A percentile compares a stretch with the other conserved stretches of the same genome.
Conservation (phyloP, 2,888 invertebrate genomes). For the Blera fallax region DNA sequence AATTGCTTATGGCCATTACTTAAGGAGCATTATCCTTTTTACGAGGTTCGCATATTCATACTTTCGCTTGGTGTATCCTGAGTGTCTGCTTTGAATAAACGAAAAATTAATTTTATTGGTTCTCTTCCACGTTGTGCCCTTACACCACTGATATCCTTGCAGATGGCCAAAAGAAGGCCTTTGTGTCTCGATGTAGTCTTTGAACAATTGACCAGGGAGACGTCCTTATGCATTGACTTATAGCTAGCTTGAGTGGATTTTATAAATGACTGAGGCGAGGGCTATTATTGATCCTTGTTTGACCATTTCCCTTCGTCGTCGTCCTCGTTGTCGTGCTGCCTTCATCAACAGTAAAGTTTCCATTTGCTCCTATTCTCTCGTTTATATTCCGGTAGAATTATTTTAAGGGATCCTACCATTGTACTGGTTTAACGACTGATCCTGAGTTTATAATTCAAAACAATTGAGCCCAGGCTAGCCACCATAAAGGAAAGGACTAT, state of each 20-base stretch:
- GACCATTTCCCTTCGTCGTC: background rate
- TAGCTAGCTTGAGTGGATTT: constrained; percentile 43
- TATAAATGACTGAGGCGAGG: constrained; percentile 32
- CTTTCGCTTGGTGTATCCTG: constrained; percentile 21
- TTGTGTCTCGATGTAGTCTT: constrained; percentile 13
- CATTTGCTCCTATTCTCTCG: background rate
- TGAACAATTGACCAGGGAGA: constrained; percentile 55
- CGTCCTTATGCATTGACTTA: constrained; percentile 27
- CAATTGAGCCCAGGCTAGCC: constrained; percentile 41
- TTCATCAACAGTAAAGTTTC: background rate
- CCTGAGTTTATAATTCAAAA: constrained; percentile 19
- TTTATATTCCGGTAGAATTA: background rate
- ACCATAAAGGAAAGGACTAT: constrained; percentile 28
- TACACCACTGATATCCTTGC: background rate
- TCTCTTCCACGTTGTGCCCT: background rate
- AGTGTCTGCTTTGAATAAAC: constrained; percentile 54
- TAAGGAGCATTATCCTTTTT: constrained; percentile 69
- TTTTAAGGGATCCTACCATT: constrained; percentile 12
- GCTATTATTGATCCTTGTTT: constrained; percentile 42
- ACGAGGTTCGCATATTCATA: constrained; percentile 49
- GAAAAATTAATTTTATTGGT: constrained; percentile 48
- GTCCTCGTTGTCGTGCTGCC: background rate
- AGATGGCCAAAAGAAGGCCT: constrained; percentile 22
- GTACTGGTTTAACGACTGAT: constrained; percentile 52
- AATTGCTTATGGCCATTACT: constrained; percentile 67